phyloP scores from a whole-genome alignment of 2,113 vertebrate genomes.

The Sphaerodactylus townsendi region DNA sequence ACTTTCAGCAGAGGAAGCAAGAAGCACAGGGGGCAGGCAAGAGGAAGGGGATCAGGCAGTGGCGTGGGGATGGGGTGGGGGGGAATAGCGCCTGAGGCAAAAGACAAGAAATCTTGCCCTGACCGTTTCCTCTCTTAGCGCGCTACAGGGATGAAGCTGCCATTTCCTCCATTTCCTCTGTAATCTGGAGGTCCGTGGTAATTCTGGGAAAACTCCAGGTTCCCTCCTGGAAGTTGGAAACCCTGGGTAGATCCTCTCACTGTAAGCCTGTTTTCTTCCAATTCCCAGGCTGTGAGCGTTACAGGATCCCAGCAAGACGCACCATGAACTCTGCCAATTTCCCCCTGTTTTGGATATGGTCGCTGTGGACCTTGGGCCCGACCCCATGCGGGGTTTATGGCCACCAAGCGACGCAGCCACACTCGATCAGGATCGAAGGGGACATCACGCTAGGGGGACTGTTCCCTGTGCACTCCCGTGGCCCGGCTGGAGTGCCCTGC shows the following conservation, averaged over 20 bases:
- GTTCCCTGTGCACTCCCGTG: constrained; percentile 87
- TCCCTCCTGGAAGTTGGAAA: too few relatives aligned
- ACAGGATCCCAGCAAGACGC: neutral
- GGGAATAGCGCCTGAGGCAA: too few relatives aligned
- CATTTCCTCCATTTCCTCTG: neutral
- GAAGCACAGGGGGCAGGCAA: too few relatives aligned
- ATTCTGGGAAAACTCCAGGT: too few relatives aligned
- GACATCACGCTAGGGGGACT: constrained; percentile 88
- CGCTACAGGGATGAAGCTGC: neutral
- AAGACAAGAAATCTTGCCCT: too few relatives aligned
- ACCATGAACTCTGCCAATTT: neutral
- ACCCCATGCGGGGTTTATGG: neutral
- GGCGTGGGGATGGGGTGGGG: too few relatives aligned
- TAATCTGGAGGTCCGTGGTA: too few relatives aligned
- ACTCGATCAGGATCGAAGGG: constrained; percentile 87
- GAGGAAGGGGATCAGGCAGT: too few relatives aligned
- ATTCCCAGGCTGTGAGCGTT: neutral
- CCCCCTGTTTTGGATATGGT: neutral
- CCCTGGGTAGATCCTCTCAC: too few relatives aligned
- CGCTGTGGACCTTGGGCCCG: neutral
- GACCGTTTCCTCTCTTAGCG: too few relatives aligned
- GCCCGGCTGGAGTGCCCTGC: constrained; percentile 82
- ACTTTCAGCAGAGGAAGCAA: too few relatives aligned
- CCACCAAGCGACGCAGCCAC: constrained; percentile 64
- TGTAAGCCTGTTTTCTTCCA: neutral